A percentile compares a stretch with the other conserved stretches of the same genome.
Evolutionary conservation across 1,140 invertebrate species (phyloP).

Genomic region (Drosophila prosaltans): DNA sequence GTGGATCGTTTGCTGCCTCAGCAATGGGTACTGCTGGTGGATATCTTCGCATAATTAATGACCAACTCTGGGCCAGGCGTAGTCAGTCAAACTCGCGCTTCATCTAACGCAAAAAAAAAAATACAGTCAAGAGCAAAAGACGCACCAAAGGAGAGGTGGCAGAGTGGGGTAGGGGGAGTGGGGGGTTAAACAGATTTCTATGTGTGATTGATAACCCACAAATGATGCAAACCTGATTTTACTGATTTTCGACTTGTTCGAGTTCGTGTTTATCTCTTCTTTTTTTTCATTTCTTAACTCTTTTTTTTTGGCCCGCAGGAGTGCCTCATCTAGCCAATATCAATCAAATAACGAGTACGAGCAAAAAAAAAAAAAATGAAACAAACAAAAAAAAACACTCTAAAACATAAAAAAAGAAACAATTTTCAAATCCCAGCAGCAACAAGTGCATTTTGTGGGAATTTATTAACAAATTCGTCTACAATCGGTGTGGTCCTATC

Average conservation of each 20-base stretch:
- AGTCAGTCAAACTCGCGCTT: conserved; percentile 80
- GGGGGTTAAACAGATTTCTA: conserved; percentile 55
- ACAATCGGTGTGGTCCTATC: conserved; percentile 26
- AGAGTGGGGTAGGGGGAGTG: background rate
- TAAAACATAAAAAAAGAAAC: conserved; percentile 19
- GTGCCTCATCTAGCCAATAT: conserved; percentile 52
- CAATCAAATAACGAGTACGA: conserved; percentile 61
- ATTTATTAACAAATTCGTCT: background rate
- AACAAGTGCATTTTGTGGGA: conserved; percentile 50
- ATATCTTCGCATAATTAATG: conserved; percentile 75
- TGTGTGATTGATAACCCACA: conserved; percentile 79
- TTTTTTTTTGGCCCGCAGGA: conserved; percentile 44
- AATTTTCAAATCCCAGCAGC: conserved; percentile 50
- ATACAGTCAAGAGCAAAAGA: conserved; percentile 6
- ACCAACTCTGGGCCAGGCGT: conserved; percentile 79
- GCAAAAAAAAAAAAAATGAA: conserved; percentile 19
- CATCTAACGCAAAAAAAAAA: conserved; percentile 61
- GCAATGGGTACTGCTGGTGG: conserved; percentile 8
- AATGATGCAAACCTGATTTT: conserved; percentile 73
- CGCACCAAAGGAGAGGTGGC: background rate
- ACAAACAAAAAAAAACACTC: background rate
- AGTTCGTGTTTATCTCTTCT: conserved; percentile 38
- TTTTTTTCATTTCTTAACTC: conserved; percentile 1
- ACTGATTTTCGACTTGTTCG: conserved; percentile 32
- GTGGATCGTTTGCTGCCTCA: conserved; percentile 39